Evolutionary conservation across 2,113 vertebrate genomes (phyloP), one percentile per base, ranked within the genome.

Genomic region (Micronycteris hirsuta): DNA sequence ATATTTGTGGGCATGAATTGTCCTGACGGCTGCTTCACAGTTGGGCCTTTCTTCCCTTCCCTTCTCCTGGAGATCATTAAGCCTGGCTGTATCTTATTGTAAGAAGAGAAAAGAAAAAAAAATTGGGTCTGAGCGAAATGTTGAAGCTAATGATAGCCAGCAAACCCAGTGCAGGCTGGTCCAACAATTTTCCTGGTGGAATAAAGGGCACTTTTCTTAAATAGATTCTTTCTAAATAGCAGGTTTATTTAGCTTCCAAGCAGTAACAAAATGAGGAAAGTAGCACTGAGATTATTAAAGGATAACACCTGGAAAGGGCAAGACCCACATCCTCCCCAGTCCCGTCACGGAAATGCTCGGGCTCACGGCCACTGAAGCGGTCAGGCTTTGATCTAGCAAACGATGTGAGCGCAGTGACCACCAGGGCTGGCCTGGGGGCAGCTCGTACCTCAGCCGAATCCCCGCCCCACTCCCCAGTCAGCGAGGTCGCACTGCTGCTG

Each of bases 1-100:
- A 10, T 4, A 9, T 24, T 9, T 24, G 56, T 10, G 56, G 10
- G 20, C 56, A 1, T 3, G 22, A 9, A 7, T 9, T 2, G 4
- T 10, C 56, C 56, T 10, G 56, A 24, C 86, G n/a, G 11, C 45
- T 31, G 67, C 52, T 49, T 82, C 49, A 33, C 15, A 38, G 63
- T 67, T 61, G 54, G 4, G 24, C 38, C 67, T 88, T 6, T 9
- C 16, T 2, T 13, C 7, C 9, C 4, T 7, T 61, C 11, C 0
- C 0, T 1, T 61, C 86, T 9, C 16, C 10, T 12, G 17, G 11
- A 14, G 24, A 20, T 20, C 36, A 19, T 15, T 19, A 74, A 31
- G 11, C 31, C 22, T 16, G 54, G 20, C 26, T 70, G 14, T 47
- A 70, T 74, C 74, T 90, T 47, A 41, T 4, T 63, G 0, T 28